phyloP scores from a whole-genome alignment of 2,113 vertebrate species.

The Pseudonaja textilis region DNA sequence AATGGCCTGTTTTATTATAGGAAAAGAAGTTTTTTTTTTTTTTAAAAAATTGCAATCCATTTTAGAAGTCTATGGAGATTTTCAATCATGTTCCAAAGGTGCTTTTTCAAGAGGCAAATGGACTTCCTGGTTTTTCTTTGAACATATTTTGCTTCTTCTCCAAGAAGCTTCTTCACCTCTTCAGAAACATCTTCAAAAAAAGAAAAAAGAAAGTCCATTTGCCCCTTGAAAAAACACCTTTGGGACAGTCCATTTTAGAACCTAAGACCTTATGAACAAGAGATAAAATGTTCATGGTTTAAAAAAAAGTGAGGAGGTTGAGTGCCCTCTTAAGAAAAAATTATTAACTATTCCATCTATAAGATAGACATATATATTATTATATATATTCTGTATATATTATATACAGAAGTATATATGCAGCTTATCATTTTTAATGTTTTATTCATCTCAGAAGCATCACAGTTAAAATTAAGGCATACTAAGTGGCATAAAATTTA shows the following conservation, averaged over 20 bases:
- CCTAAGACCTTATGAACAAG: not conserved
- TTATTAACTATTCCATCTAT: not conserved
- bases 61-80: no score
- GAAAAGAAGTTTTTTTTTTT: not conserved
- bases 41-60: not conserved
- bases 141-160: no score
- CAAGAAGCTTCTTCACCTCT: no score
- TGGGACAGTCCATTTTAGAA: no score
- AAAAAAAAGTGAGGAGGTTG: not conserved
- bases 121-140: no score
- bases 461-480: not conserved
- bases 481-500: not conserved
- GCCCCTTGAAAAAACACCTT: no score
- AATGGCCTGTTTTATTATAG: not conserved
- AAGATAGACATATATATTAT: fast-evolving
- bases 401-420: not conserved
- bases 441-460: not conserved
- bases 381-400: no score
- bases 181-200: no score
- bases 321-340: not conserved
- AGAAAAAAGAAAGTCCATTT: no score
- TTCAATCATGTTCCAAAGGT: no score
- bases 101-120: no score
- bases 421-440: not conserved
- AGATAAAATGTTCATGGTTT: not conserved